Evolutionary conservation across 2,888 invertebrate genomes (phyloP).

Genomic region (Phorcus lineatus): DNA sequence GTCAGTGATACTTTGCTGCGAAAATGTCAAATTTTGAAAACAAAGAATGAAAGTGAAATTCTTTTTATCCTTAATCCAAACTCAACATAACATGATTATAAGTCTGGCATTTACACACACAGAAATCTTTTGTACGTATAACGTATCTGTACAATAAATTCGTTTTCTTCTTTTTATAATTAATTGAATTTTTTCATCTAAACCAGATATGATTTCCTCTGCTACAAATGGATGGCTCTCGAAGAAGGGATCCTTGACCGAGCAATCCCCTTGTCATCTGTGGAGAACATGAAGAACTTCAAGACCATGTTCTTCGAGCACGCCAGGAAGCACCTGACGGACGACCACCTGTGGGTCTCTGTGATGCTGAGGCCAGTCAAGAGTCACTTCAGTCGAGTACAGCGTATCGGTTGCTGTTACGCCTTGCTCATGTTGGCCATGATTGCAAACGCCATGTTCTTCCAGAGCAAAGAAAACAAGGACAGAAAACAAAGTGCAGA

Average conservation of each 20-base stretch:
- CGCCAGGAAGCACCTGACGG: conserved; percentile 71
- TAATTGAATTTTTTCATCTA: neutral
- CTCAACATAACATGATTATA: too few relatives aligned
- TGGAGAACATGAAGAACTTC: conserved; percentile 72
- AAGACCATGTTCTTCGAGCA: conserved; percentile 72
- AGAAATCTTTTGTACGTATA: too few relatives aligned
- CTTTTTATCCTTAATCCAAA: too few relatives aligned
- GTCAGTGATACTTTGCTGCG: too few relatives aligned
- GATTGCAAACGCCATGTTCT: conserved; percentile 50
- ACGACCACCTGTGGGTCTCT: conserved; percentile 77
- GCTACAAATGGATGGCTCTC: conserved; percentile 75
- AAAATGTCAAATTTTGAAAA: too few relatives aligned
- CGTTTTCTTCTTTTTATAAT: neutral
- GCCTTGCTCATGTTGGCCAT: conserved; percentile 42
- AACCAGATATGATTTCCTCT: conserved; percentile 63
- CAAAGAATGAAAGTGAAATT: too few relatives aligned
- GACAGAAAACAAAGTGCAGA: conserved; percentile 26
- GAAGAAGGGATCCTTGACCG: conserved; percentile 75
- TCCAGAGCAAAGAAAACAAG: conserved; percentile 25
- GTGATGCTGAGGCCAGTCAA: conserved; percentile 74
- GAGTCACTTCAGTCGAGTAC: conserved; percentile 72
- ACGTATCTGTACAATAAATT: neutral
- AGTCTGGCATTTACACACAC: too few relatives aligned
- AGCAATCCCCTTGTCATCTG: conserved; percentile 71
- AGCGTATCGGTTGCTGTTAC: conserved; percentile 41